Base-by-base conservation (phyloP, 2,797 vertebrate genomes). In the Buphagus erythrorhynchus region DNA sequence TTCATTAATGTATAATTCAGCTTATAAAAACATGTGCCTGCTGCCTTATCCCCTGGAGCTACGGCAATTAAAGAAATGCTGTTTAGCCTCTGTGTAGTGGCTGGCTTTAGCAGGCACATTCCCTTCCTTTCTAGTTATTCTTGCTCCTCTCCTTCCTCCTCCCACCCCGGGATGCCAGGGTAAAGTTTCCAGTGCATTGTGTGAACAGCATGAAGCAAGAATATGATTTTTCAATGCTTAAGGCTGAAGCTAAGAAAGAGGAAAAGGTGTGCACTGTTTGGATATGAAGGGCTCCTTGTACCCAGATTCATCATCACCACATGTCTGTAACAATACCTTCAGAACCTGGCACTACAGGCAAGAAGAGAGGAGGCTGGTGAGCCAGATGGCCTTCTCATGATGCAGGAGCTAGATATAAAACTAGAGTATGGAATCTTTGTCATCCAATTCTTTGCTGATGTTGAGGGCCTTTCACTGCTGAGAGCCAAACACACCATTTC, bases 1-100 rank as follows among this genome's bases (percentile, higher is more conserved):
- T 96, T 94, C 86, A 69, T 86, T 76, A 73, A 88, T 86, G 86
- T 63, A 62, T 79, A 91, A 90, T 94, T 93, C 82, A 76, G 77
- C 80, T 94, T 94, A 90, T 38, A 92, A 90, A 96, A 96, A 93
- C 92, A 78, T 84, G 67, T 88, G 88, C 86, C 80, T 88, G 73
- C 69, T 90, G 88, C 74, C 86, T 67, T 63, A 92, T 77, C 36
- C 88, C 80, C 96, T 69, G 88, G 48, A 86, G 88, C 94, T 63
- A 61, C 3, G 3, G 88, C 76, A 77, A 26, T 90, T 88, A 89
- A 73, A 89, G 67, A 80, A 91, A 62, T 15, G 46, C 10, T 11
- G 1, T 91, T 96, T 65, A 80, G 68, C 68, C 61, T 26, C 13
- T 54, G 46, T 42, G 20, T 88, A 75, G 46, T 1, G 9, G 40